Evolutionary conservation across 2,113 vertebrate genomes (phyloP).

Genomic region (Caloenas nicobarica): DNA sequence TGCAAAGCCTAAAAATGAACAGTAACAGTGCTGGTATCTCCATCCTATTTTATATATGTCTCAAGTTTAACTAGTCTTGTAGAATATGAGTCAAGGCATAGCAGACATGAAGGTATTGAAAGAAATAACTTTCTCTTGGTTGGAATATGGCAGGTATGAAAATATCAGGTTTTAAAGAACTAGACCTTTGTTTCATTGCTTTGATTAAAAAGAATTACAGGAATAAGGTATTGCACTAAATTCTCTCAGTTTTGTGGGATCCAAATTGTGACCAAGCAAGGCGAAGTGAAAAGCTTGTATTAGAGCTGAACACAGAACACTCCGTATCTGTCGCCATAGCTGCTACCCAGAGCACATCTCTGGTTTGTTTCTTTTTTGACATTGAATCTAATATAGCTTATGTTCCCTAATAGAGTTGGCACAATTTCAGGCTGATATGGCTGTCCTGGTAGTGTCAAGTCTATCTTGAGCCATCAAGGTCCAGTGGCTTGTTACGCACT

Average conservation of each 20-base stretch:
- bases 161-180: background rate
- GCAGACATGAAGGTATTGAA: background rate
- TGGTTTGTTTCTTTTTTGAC: conserved; percentile 9
- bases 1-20: background rate
- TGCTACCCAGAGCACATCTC: background rate
- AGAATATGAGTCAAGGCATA: background rate
- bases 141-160: background rate
- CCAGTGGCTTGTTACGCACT: background rate
- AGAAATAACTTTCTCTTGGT: background rate
- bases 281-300: background rate
- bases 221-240: background rate
- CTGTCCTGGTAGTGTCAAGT: conserved; percentile 38
- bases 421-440: background rate
- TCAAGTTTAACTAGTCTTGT: background rate
- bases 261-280: background rate
- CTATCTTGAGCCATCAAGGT: conserved; percentile 13
- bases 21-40: background rate
- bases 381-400: background rate
- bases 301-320: background rate
- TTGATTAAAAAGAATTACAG: background rate
- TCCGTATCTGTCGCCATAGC: background rate
- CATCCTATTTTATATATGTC: background rate
- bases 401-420: background rate
- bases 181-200: background rate
- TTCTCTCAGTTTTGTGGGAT: background rate